Evolutionary conservation across 2,888 invertebrate genomes (phyloP).

Genomic region (Oscheius myriophilus): DNA sequence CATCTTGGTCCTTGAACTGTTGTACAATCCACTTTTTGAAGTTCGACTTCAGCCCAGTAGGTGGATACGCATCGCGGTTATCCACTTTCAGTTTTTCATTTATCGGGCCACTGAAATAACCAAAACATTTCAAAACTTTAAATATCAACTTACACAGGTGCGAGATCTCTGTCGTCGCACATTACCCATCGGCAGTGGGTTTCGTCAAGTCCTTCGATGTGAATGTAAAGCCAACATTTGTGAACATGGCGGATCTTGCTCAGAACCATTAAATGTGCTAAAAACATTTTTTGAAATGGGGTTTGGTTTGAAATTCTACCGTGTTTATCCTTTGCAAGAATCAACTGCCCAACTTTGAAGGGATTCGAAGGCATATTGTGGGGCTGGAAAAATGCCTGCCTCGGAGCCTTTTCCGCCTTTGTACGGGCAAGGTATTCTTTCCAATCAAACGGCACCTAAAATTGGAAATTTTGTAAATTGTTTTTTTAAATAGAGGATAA

Average conservation of each 20-base stretch:
- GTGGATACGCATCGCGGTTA: background rate
- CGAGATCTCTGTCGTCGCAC: slow-evolving; percentile 1
- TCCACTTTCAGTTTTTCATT: background rate
- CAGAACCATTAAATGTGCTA: background rate
- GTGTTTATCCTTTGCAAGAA: slow-evolving; percentile 5
- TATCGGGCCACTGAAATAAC: background rate
- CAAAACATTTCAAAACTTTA: background rate
- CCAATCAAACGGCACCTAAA: background rate
- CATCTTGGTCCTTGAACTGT: background rate
- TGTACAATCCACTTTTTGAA: background rate
- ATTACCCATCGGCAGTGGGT: slow-evolving; percentile 1
- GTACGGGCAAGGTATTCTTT: background rate
- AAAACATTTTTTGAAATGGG: too few species aligned
- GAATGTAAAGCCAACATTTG: slow-evolving; percentile 1
- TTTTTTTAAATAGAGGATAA: too few species aligned
- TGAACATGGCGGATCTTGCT: background rate
- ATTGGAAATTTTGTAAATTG: background rate
- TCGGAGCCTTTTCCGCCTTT: background rate
- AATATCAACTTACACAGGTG: background rate
- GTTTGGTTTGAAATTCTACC: too few species aligned
- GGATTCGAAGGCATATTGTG: background rate
- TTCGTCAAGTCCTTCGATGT: background rate
- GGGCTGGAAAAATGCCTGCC: slow-evolving; percentile 1
- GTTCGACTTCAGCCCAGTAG: slow-evolving; percentile 2
- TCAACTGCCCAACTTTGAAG: slow-evolving; percentile 2